phyloP scores from a whole-genome alignment of 2,797 vertebrate genomes.

The Myoxocephalus aenaeus region DNA sequence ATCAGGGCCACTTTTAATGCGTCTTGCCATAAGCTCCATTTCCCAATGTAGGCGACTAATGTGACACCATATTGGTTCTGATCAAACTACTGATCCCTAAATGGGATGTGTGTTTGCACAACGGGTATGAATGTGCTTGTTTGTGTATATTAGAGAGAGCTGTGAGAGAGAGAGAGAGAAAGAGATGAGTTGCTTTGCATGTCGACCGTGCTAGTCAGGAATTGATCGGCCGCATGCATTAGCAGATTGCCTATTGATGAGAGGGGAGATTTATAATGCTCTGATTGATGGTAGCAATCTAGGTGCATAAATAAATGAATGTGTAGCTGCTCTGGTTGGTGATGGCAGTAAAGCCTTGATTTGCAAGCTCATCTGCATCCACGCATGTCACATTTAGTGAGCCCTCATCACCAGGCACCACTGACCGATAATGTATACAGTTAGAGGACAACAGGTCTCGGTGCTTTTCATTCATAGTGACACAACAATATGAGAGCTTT shows the following conservation, averaged over 20 bases:
- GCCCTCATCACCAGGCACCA: conserved; percentile 57
- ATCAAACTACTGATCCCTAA: conserved; percentile 48
- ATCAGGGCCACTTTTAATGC: conserved; percentile 32
- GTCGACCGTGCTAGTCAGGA: conserved; percentile 75
- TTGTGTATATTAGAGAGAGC: conserved; percentile 28
- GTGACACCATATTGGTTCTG: conserved; percentile 24
- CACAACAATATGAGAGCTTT: conserved; percentile 10
- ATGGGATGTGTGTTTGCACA: conserved; percentile 50
- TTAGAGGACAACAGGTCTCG: conserved; percentile 46
- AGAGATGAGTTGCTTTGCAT: conserved; percentile 71
- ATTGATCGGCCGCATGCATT: conserved; percentile 86
- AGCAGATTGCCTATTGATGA: conserved; percentile 90
- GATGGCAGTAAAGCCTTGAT: conserved; percentile 81
- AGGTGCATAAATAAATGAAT: conserved; percentile 85
- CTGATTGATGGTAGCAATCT: conserved; percentile 82
- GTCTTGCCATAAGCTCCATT: conserved; percentile 22
- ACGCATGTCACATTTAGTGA: conserved; percentile 77
- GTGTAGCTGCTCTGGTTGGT: conserved; percentile 62
- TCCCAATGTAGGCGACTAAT: conserved; percentile 33
- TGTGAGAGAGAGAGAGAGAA: conserved; percentile 1
- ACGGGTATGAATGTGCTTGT: conserved; percentile 43
- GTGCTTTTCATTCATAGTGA: conserved; percentile 24
- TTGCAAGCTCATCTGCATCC: conserved; percentile 81
- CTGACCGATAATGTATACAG: conserved; percentile 51
- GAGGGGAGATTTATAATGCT: conserved; percentile 81